A percentile compares a stretch with the other conserved stretches of the same genome.
Evolutionary conservation across 2,888 invertebrate genomes (phyloP).

Genomic region (Epinotia ramella): DNA sequence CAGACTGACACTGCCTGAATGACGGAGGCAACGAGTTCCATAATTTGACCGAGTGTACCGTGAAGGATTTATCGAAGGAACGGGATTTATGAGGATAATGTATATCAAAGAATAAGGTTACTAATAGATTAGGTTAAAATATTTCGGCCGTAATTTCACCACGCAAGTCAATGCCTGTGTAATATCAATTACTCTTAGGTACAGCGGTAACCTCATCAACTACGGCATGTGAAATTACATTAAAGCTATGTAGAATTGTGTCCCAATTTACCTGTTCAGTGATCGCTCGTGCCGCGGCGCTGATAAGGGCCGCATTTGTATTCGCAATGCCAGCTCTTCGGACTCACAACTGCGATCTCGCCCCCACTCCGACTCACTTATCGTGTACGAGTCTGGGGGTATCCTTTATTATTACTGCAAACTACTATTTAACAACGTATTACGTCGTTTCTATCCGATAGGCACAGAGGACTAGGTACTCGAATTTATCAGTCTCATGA

Average conservation of each 20-base stretch:
- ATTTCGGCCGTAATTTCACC: not conserved
- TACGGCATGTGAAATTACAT: not conserved
- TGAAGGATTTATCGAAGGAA: too few relatives aligned
- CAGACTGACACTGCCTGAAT: too few relatives aligned
- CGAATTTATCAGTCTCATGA: too few relatives aligned
- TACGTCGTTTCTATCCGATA: too few relatives aligned
- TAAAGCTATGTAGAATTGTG: constrained; percentile 14
- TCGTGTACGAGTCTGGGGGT: constrained; percentile 8
- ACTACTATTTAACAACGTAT: not conserved
- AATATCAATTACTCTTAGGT: too few relatives aligned
- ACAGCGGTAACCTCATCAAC: not conserved
- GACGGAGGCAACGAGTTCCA: too few relatives aligned
- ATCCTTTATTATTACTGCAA: constrained; percentile 17
- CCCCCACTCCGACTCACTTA: constrained; percentile 36
- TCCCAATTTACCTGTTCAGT: constrained; percentile 31
- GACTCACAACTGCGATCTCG: constrained; percentile 32
- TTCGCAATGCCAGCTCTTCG: constrained; percentile 38
- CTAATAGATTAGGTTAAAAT: too few relatives aligned
- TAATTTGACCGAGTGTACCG: too few relatives aligned
- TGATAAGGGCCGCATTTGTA: constrained; percentile 44
- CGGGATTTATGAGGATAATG: too few relatives aligned
- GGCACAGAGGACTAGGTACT: too few relatives aligned
- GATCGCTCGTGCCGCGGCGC: constrained; percentile 26
- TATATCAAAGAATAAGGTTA: too few relatives aligned
- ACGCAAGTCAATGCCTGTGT: too few relatives aligned